Conservation (phyloP, 2,113 vertebrate species). For the Trogon surrucura region DNA sequence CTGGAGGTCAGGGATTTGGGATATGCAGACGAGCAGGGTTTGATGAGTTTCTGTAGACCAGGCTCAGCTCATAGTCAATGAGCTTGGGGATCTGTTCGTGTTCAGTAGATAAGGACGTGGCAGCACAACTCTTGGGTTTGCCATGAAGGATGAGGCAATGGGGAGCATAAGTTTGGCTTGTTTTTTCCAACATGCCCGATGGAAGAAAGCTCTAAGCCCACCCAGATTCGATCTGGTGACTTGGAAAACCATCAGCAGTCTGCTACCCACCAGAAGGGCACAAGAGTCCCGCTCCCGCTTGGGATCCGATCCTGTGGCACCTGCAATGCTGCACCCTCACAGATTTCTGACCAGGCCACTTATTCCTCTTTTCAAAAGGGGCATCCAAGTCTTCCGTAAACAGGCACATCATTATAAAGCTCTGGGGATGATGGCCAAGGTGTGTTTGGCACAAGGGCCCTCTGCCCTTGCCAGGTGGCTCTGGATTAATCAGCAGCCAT, state of each 20-base stretch:
- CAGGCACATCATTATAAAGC: background rate
- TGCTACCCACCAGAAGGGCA: background rate
- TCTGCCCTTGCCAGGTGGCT: background rate
- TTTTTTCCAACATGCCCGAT: background rate
- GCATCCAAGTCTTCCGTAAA: background rate
- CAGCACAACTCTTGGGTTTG: background rate
- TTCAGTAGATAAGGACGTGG: background rate
- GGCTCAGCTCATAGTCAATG: background rate
- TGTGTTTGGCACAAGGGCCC: background rate
- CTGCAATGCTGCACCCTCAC: fast-evolving
- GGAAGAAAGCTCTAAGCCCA: background rate
- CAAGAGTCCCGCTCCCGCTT: background rate
- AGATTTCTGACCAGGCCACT: background rate
- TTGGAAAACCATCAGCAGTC: background rate
- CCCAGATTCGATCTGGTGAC: background rate
- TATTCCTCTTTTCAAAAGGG: background rate
- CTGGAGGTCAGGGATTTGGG: background rate
- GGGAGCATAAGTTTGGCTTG: background rate
- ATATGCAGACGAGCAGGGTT: background rate
- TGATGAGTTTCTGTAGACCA: background rate
- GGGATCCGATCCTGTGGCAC: background rate
- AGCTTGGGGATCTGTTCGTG: background rate
- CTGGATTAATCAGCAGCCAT: background rate
- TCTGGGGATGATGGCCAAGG: background rate
- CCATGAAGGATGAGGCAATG: background rate